phyloP scores from a whole-genome alignment of 2,797 vertebrate genomes.

The Sylvilagus floridanus region DNA sequence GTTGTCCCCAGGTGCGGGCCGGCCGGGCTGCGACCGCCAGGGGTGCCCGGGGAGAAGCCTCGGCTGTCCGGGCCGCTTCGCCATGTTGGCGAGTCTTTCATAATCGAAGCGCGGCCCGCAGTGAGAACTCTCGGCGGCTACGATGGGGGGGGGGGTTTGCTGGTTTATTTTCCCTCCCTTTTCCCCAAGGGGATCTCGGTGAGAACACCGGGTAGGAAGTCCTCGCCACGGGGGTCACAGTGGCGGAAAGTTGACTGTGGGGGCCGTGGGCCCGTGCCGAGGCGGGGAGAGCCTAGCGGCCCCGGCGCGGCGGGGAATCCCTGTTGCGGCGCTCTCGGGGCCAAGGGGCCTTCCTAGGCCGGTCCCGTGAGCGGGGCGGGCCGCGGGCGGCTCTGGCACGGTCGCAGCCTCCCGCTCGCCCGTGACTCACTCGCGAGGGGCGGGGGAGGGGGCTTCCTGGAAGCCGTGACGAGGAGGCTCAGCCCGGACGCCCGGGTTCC shows the following conservation, averaged over 20 bases:
- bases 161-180: not conserved
- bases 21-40: no score
- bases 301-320: constrained; percentile 70
- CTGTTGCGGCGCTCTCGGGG: constrained; percentile 62
- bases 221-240: not conserved
- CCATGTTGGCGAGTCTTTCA: not conserved
- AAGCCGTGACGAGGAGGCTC: constrained; percentile 80
- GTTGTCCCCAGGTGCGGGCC: not conserved
- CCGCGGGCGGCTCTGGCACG: constrained; percentile 74
- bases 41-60: not conserved
- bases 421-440: constrained; percentile 77
- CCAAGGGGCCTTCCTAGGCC: constrained; percentile 67
- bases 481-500: constrained; percentile 72
- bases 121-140: not conserved
- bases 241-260: constrained; percentile 37
- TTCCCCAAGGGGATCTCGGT: not conserved
- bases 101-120: not conserved
- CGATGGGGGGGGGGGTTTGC: not conserved
- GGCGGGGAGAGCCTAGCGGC: constrained; percentile 20
- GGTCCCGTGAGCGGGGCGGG: constrained; percentile 80
- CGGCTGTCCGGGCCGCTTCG: not conserved
- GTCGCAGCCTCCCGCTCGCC: constrained; percentile 76
- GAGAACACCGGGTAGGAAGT: not conserved
- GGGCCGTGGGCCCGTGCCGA: not conserved
- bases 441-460: constrained; percentile 80